Evolutionary conservation across 2,888 invertebrate genomes (phyloP), one percentile per base, ranked within the genome.

Genomic region (Drosophila falleni): DNA sequence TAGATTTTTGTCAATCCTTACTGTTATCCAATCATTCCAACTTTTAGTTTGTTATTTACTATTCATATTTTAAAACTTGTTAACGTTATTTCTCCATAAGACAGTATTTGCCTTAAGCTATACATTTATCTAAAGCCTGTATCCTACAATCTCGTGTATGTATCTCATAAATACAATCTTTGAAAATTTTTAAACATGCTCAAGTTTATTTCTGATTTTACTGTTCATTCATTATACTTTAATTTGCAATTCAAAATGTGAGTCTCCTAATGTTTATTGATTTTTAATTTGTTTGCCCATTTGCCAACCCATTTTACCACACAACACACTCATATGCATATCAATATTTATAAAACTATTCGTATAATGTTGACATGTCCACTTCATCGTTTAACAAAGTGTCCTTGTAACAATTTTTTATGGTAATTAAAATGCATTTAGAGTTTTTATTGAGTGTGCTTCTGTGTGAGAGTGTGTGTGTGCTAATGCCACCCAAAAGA

Each of bases 401-500:
- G 80, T 71, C 80, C 80, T 80, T 80, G 68, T n/a, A 73, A 55
- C 46, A 35, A 54, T 62, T 39, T 55, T 61, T 37, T 74, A 39
- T 49, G 60, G 50, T 55, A 46, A 23, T 56, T 59, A 47, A 47
- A 46, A 42, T 61, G 54, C 50, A 59, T 78, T 72, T 59, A 41
- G 37, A 60, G 39, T 55, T 37, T 54, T n/a, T 10, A 53, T 23
- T 53, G 33, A 37, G n/a, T 44, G 41, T 53, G 33, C 39, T 11
- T 55, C 16, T 58, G 11, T 62, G 49, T 42, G 60, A 4, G 16
- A 49, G 33, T 29, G 41, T 54, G 54, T 55, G 50, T 54, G 49
- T 39, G 33, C 41, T 9, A 47, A 54, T 75, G 73, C 56, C 41
- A 23, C 23, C 23, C 3, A 47, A 51, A 35, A n/a, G n/a, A 74